These are phyloP conservation scores for Morphnarchus princeps DNA, from an alignment of 2,113 vertebrate species.

Conservation along the genomic window DNA sequence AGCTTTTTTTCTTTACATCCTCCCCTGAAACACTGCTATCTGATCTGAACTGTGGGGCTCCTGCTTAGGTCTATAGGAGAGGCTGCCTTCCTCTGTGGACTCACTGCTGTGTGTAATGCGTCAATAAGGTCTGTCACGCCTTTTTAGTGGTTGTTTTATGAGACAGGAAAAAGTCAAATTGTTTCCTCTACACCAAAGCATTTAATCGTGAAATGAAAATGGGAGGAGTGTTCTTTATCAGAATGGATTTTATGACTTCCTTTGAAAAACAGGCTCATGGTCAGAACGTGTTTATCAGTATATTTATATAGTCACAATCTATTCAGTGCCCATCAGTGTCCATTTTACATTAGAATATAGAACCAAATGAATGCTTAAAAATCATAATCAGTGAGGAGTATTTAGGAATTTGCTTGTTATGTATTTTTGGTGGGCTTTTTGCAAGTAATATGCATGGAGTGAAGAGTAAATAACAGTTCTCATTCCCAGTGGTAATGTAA, in stretches of 20 bases:
- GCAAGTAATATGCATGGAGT: background rate
- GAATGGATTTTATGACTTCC: slow-evolving; percentile 72
- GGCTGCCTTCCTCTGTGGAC: slow-evolving; percentile 45
- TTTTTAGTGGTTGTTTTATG: slow-evolving; percentile 46
- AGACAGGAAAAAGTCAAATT: slow-evolving; percentile 65
- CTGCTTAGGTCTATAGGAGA: background rate
- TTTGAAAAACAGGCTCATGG: slow-evolving; percentile 18
- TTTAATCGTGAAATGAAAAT: slow-evolving; percentile 1
- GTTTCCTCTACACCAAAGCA: slow-evolving; percentile 69
- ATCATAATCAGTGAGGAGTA: background rate
- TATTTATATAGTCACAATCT: background rate
- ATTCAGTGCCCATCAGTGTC: background rate
- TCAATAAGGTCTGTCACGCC: slow-evolving; percentile 38
- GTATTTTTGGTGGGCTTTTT: background rate
- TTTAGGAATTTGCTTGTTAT: background rate
- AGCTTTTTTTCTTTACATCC: background rate
- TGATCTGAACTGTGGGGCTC: background rate
- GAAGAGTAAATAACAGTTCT: slow-evolving; percentile 1
- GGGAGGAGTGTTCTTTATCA: slow-evolving; percentile 54
- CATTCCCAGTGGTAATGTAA: background rate
- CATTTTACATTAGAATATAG: background rate
- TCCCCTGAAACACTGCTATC: background rate
- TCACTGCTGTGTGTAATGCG: background rate
- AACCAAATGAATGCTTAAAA: background rate
- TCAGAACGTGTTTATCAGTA: background rate